Evolutionary conservation across 2,113 vertebrate species (phyloP), one percentile per base, ranked within the genome.

Genomic region (Clupea harengus): DNA sequence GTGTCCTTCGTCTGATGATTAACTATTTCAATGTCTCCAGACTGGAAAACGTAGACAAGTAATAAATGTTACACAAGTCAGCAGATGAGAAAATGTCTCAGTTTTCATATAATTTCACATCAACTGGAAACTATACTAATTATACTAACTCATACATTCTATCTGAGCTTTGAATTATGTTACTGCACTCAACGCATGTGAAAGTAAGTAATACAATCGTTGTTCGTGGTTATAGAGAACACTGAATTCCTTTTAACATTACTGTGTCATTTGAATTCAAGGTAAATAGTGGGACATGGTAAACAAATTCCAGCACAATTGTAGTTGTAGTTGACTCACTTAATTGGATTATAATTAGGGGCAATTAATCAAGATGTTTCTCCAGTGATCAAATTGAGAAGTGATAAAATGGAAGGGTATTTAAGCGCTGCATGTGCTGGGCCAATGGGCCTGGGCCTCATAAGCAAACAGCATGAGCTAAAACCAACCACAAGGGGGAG

Each of bases 21-120:
- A 89, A 98, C 93, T 83, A 99, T 97, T 94, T 99, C 98, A 83
- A 99, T 98, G 90, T 99, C 98, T 88, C 98, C 98, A 10, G 98
- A 98, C 98, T 99, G 92, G 52, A 75, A 86, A 32, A 81, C 11
- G 81, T 17, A 81, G 9, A 78, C n/a, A 72, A 32, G n/a, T 32
- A 9, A 72, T 32, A 44, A 39, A 78, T 32, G 3, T 75, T 3
- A 64, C 3, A 64, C 15, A 15, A 32, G 4, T 57, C 54, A 57
- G 54, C 54, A 57, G 22, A 20, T 57, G 54, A 54, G 15, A 18
- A 18, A 54, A 4, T 50, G 49, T 50, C 11, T 50, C 49, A 7
- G 49, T 13, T 50, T 50, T 10, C 11, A 57, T 6, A 18, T 57
- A 18, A 54, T 54, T 54, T 17, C 52, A 54, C 13, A 11, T 50